phyloP scores from a whole-genome alignment of 2,888 invertebrate species.

The Sminthurinus aureus region DNA sequence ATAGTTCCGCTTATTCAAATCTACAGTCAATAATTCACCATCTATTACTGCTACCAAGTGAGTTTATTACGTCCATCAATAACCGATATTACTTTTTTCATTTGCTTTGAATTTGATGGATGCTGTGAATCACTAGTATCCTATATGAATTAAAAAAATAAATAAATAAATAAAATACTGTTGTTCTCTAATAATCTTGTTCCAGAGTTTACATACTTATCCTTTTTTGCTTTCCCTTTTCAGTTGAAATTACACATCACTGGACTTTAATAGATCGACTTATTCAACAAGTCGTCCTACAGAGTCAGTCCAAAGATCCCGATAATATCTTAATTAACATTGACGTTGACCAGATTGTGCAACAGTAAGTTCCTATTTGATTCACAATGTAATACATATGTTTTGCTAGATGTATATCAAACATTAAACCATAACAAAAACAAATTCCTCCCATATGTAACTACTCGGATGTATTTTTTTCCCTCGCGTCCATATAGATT shows the following conservation, averaged over 20 bases:
- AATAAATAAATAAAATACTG: conserved; percentile 65
- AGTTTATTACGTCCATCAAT: conserved; percentile 78
- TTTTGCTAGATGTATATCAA: not conserved
- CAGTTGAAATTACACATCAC: conserved; percentile 52
- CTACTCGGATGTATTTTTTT: conserved; percentile 11
- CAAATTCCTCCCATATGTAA: not conserved
- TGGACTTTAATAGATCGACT: conserved; percentile 95
- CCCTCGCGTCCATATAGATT: conserved; percentile 64
- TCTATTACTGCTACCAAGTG: conserved; percentile 81
- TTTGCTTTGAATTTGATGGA: conserved; percentile 19
- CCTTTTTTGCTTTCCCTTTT: not conserved
- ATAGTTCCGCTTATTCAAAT: conserved; percentile 93
- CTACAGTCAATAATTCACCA: conserved; percentile 89
- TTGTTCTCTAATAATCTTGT: not conserved
- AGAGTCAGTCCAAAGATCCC: conserved; percentile 63
- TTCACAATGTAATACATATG: not conserved
- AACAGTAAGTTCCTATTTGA: conserved; percentile 66
- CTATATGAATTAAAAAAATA: conserved; percentile 5
- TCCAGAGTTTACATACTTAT: not conserved
- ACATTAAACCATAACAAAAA: not conserved
- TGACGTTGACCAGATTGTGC: conserved; percentile 89
- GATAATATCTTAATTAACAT: conserved; percentile 80
- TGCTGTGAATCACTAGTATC: conserved; percentile 3
- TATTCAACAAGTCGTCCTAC: conserved; percentile 90
- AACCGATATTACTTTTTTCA: conserved; percentile 84